These are phyloP conservation scores for Cheiracanthium punctorium DNA, from an alignment of 2,888 invertebrate genomes.

Conservation along the genomic window DNA sequence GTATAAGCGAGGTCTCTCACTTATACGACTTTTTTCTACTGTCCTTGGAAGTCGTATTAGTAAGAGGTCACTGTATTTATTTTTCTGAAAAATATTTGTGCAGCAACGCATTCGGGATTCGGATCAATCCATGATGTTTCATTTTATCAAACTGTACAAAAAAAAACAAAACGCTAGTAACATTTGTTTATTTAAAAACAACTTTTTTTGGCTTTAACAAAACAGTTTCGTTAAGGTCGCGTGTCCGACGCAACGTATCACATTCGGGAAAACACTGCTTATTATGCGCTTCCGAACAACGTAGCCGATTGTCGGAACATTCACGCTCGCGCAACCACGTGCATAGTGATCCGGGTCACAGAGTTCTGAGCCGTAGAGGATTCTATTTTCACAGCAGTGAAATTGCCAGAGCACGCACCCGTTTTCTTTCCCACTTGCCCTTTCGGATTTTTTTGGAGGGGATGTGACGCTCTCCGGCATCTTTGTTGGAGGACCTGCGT, in stretches of 20 bases:
- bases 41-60: too few species aligned
- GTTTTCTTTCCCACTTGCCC: too few species aligned
- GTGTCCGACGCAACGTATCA: not conserved
- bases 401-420: not conserved
- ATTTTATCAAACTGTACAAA: too few species aligned
- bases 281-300: not conserved
- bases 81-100: too few species aligned
- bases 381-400: not conserved
- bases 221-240: not conserved
- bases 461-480: not conserved
- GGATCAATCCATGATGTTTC: too few species aligned
- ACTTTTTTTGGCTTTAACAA: too few species aligned
- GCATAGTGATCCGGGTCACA: constrained; percentile 15
- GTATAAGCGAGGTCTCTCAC: too few species aligned
- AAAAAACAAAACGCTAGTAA: too few species aligned
- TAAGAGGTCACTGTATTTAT: too few species aligned
- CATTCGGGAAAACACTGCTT: not conserved
- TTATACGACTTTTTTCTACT: too few species aligned
- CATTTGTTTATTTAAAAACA: too few species aligned
- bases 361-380: not conserved
- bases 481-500: not conserved
- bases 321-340: not conserved
- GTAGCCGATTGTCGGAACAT: not conserved
- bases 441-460: not conserved
- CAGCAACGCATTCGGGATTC: too few species aligned